phyloP scores from a whole-genome alignment of 1,140 invertebrate genomes.

The Magallana angulata region DNA sequence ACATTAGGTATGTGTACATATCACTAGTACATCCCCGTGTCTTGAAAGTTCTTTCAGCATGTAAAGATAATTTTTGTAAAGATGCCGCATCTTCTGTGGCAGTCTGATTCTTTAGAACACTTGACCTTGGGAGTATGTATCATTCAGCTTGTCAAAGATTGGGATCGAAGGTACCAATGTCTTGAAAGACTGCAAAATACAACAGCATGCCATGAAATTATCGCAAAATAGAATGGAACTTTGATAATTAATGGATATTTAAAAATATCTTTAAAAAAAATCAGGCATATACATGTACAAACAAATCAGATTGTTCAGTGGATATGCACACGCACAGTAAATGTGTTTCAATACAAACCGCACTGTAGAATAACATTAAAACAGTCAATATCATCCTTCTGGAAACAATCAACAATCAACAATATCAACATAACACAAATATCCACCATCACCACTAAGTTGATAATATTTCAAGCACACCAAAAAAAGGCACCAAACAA shows the following conservation, averaged over 20 bases:
- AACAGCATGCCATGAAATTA: neutral
- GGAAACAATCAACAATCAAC: neutral
- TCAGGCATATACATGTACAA: neutral
- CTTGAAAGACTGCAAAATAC: slow-evolving; percentile 75
- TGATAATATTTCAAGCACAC: slow-evolving; percentile 1
- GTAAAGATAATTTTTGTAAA: too few species aligned
- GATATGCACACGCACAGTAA: too few species aligned
- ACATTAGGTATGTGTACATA: too few species aligned
- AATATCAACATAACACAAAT: neutral
- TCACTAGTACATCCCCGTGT: too few species aligned
- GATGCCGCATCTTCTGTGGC: neutral
- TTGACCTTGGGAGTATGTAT: slow-evolving; percentile 78
- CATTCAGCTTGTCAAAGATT: slow-evolving; percentile 78
- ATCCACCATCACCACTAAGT: neutral
- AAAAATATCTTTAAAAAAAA: too few species aligned
- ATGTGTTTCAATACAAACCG: too few species aligned
- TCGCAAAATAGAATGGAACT: too few species aligned
- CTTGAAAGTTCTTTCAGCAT: too few species aligned
- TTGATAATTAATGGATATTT: too few species aligned
- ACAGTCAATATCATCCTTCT: neutral
- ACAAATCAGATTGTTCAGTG: neutral
- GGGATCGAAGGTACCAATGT: slow-evolving; percentile 78
- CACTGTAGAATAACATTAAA: neutral
- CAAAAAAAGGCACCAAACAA: neutral
- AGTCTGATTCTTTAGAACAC: slow-evolving; percentile 61